A percentile compares a stretch with the other conserved stretches of the same genome.
Evolutionary conservation across 30 jellyfish, hydroid and myxozoan species (phyloP).

Genomic region (Aurelia sp.): DNA sequence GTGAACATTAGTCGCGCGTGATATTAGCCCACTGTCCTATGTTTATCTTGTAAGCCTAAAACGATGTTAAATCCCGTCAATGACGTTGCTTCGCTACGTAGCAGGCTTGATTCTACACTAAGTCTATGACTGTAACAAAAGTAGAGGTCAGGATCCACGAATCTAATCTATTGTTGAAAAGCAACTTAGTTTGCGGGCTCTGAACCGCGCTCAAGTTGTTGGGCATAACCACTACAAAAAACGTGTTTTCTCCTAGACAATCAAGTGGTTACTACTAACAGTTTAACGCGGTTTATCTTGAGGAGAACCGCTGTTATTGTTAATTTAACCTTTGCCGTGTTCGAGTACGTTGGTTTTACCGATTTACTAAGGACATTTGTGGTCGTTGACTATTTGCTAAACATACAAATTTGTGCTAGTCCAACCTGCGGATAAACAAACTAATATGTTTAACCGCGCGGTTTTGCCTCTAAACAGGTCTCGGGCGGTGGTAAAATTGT

Average conservation of each 20-base stretch:
- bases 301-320: constrained; percentile 74
- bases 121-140: constrained; percentile 22
- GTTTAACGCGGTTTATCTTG: constrained; percentile 66
- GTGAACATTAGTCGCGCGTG: no score
- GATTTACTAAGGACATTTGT: constrained; percentile 63
- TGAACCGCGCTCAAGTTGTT: constrained; percentile 57
- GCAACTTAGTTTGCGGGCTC: constrained; percentile 70
- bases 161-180: constrained; percentile 63
- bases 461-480: not conserved
- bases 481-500: no score
- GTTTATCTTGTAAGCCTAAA: no score
- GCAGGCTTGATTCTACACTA: not conserved
- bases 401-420: constrained; percentile 50
- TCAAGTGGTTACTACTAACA: constrained; percentile 45
- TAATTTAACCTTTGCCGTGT: constrained; percentile 62
- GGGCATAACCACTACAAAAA: constrained; percentile 63
- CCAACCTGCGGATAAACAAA: constrained; percentile 52
- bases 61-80: no score
- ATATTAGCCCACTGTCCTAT: no score
- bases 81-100: no score
- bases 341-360: constrained; percentile 59
- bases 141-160: constrained; percentile 20
- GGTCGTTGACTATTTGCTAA: constrained; percentile 57
- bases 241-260: constrained; percentile 41
- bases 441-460: constrained; percentile 39